Evolutionary conservation across 2,797 vertebrate species (phyloP), one percentile per base, ranked within the genome.

Genomic region (Chiloscyllium punctatum): DNA sequence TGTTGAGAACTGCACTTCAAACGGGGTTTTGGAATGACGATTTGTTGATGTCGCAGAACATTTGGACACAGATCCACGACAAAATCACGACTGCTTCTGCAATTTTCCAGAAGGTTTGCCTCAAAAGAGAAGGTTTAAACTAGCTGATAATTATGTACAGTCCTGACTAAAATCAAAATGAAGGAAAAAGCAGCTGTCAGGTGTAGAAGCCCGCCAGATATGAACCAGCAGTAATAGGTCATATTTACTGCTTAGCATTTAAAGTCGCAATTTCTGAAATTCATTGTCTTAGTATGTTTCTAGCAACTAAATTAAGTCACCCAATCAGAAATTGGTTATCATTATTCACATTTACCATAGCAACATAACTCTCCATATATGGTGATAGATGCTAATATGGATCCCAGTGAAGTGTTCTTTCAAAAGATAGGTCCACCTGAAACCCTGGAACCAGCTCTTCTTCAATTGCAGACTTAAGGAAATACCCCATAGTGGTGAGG

Each of bases 191-290:
- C 87, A 90, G 87, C 87, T 62, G 57, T 33, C 57, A 90, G 57
- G 30, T 33, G 87, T 18, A 33, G 0, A 16, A n/a, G 90, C 30
- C 87, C 53, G 30, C 18, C 33, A 62, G 87, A 18, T 33, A 66
- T 90, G 57, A 66, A 90, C 53, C 87, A 5, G 30, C 87, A n/a
- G 30, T n/a, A 90, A 90, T 66, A 90, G 18, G 53, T 90, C 87
- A 16, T 2, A 18, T 53, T 90, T 62, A 62, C 30, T 15, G 62
- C 57, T 7, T 88, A 27, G 57, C 53, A 53, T 13, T 21, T 62
- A 90, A 90, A 33, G 87, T 62, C 62, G 87, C 57, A 90, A 90
- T 88, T 88, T 88, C 86, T 88, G 30, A 88, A 57, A 57, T 15
- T 90, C 87, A 90, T 90, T n/a, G 57, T 90, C 53, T 62, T 62